Conservation (phyloP, 2,888 invertebrate genomes). For the Cremastinae sp. region DNA sequence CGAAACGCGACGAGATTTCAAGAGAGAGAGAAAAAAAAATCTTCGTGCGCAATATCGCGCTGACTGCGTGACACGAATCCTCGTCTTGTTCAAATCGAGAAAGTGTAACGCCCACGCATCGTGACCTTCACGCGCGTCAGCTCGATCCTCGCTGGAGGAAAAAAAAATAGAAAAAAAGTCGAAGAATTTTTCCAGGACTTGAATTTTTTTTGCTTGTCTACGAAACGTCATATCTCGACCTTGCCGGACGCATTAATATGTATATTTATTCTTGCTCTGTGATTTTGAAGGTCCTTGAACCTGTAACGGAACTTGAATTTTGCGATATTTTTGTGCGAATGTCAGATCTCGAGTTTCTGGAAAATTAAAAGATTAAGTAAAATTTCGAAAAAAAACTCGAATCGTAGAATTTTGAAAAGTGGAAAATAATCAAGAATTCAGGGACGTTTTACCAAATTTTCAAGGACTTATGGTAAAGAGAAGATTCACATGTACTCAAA, state of each 20-base stretch:
- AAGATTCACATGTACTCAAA: constrained; percentile 47
- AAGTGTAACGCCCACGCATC: constrained; percentile 53
- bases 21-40: constrained; percentile 8
- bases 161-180: constrained; percentile 1
- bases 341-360: too few relatives aligned
- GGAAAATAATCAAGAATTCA: constrained; percentile 1
- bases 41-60: constrained; percentile 4
- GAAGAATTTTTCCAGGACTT: background rate
- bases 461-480: constrained; percentile 28
- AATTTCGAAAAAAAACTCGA: background rate
- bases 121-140: constrained; percentile 51
- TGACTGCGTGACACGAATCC: constrained; percentile 26
- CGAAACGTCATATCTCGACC: too few relatives aligned
- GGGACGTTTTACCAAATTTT: constrained; percentile 20
- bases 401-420: background rate
- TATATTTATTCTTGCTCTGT: too few relatives aligned
- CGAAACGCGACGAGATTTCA: constrained; percentile 1
- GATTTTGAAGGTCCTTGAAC: too few relatives aligned
- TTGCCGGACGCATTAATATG: too few relatives aligned
- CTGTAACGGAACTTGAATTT: too few relatives aligned
- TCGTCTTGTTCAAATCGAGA: constrained; percentile 27
- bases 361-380: background rate
- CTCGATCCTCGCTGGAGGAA: background rate
- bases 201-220: too few relatives aligned
- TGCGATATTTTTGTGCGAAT: too few relatives aligned